Evolutionary conservation across 2,113 vertebrate genomes (phyloP).

Genomic region (Nestor notabilis): DNA sequence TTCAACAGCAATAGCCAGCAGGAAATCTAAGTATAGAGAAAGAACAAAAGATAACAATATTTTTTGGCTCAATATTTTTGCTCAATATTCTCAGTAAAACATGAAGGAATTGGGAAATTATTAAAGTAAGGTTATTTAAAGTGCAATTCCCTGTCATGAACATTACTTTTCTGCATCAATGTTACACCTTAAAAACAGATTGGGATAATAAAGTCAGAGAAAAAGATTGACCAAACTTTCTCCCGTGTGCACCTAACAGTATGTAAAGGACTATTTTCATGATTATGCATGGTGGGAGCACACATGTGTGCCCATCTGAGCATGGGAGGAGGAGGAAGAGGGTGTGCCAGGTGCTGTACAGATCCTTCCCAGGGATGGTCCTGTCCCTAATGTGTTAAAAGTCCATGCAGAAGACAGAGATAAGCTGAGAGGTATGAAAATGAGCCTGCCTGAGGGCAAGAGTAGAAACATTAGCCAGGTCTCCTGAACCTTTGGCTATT

Average conservation of each 20-base stretch:
- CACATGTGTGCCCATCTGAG: background rate
- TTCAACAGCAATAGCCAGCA: background rate
- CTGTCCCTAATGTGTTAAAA: background rate
- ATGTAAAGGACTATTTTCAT: background rate
- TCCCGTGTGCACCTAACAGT: background rate
- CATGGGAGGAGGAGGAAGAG: background rate
- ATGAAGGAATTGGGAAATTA: background rate
- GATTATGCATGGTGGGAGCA: background rate
- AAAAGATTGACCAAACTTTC: background rate
- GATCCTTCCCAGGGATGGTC: background rate
- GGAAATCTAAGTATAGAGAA: background rate
- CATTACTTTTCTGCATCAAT: background rate
- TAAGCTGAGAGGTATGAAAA: background rate
- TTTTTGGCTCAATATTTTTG: background rate
- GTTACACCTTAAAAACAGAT: background rate
- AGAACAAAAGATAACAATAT: background rate
- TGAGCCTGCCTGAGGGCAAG: background rate
- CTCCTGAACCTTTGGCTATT: background rate
- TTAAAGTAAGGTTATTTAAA: background rate
- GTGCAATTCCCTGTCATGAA: background rate
- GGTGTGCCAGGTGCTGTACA: background rate
- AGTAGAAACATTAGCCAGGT: accelerated
- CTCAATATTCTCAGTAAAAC: background rate
- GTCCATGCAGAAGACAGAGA: background rate
- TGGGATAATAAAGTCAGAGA: background rate